Base-by-base conservation (phyloP, 2,797 vertebrate species). In the Alca torda region DNA sequence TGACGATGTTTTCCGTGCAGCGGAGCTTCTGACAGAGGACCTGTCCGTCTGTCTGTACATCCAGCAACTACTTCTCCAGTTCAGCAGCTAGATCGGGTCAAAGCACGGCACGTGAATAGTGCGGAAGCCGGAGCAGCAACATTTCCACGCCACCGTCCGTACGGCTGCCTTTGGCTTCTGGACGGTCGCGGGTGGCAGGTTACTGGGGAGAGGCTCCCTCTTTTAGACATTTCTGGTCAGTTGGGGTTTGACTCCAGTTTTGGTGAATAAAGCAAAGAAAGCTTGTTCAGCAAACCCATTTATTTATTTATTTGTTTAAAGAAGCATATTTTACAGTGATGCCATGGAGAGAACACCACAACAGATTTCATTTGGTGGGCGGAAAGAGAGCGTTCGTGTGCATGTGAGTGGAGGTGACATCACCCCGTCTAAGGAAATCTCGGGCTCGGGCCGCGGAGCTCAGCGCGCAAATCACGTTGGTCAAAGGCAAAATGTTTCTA, bases 221-320 rank as follows among this genome's bases (percentile, higher is more conserved):
- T 9, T 23, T 68, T 14, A 28, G 26, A 4, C 4, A 1, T 16
- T 57, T 61, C 33, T 7, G 13, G 12, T 41, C 13, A 2, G 7
- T 16, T 75, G 73, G 37, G 59, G 31, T 81, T 51, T 45, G 43
- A 20, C 46, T 61, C 50, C 30, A 16, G 18, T 76, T 72, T 65
- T 23, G 43, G 53, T 67, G 90, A 96, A 93, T 63, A 92, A 94
- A 95, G 68, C 84, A 93, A 80, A 84, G 50, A n/a, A 60, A 74
- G 45, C 86, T 85, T 13, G 41, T 93, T 96, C 96, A 90, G 90
- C 93, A 94, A 95, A 95, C 93, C 85, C 81, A 82, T 86, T 61
- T 93, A 75, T 93, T 95, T 93, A 61, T 93, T 91, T 89, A 65
- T 91, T 91, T 56, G 53, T 85, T 84, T 83, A 89, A 94, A 94